These are phyloP conservation scores for Anguilla anguilla DNA, from an alignment of 2,797 vertebrate species.

Conservation along the genomic window DNA sequence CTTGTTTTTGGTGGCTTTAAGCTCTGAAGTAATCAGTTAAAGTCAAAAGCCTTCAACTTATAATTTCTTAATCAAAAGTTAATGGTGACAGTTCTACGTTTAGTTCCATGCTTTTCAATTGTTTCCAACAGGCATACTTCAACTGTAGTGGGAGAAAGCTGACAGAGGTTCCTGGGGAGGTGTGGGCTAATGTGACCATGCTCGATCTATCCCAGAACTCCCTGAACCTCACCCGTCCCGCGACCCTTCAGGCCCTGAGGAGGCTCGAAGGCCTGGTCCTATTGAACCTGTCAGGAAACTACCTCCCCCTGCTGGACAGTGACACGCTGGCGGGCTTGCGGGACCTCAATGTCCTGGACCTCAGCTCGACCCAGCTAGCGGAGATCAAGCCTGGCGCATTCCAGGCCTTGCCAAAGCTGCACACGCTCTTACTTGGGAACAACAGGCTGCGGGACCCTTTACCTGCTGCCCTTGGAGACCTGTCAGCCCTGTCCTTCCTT, in stretches of 20 bases:
- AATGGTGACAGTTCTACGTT: background rate
- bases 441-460: slow-evolving; percentile 51
- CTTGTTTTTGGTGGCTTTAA: background rate
- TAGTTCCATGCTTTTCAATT: background rate
- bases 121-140: slow-evolving; percentile 48
- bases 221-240: slow-evolving; percentile 57
- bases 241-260: slow-evolving; percentile 63
- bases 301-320: slow-evolving; percentile 69
- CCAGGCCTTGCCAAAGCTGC: slow-evolving; percentile 55
- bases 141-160: slow-evolving; percentile 64
- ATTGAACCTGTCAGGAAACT: slow-evolving; percentile 70
- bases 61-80: background rate
- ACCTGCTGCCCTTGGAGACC: slow-evolving; percentile 28
- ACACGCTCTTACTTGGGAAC: slow-evolving; percentile 60
- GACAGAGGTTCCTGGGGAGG: slow-evolving; percentile 55
- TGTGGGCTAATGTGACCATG: slow-evolving; percentile 60
- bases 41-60: background rate
- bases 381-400: slow-evolving; percentile 52
- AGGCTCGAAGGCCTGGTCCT: slow-evolving; percentile 55
- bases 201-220: slow-evolving; percentile 70
- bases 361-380: slow-evolving; percentile 65
- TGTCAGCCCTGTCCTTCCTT: slow-evolving; percentile 51
- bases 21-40: background rate
- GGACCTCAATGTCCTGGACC: slow-evolving; percentile 62
- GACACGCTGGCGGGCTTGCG: slow-evolving; percentile 62